phyloP scores from a whole-genome alignment of 2,797 vertebrate species.

The Enoplosus armatus region DNA sequence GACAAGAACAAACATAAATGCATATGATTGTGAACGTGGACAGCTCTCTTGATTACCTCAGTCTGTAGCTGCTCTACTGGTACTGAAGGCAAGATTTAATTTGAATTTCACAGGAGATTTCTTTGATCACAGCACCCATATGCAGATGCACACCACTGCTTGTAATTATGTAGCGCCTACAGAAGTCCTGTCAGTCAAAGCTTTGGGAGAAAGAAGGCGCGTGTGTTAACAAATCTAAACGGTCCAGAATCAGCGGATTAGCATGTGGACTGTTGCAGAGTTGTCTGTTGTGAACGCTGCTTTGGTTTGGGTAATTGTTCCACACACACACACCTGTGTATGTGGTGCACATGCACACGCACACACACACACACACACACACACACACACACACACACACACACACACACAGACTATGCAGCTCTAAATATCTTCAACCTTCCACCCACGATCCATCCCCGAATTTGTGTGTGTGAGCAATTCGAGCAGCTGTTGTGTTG shows the following conservation, averaged over 20 bases:
- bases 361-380: constrained; percentile 11
- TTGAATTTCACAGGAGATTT: neutral
- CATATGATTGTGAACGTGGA: neutral
- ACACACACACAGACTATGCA: neutral
- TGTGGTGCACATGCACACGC: neutral
- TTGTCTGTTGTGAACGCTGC: constrained; percentile 33
- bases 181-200: constrained; percentile 64
- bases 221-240: constrained; percentile 48
- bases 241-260: constrained; percentile 61
- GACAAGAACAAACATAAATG: neutral
- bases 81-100: neutral
- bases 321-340: neutral
- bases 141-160: constrained; percentile 2
- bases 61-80: neutral
- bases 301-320: constrained; percentile 34
- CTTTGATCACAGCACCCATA: constrained; percentile 7
- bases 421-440: constrained; percentile 54
- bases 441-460: constrained; percentile 37
- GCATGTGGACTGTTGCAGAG: constrained; percentile 21
- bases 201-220: constrained; percentile 32
- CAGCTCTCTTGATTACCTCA: too few relatives aligned
- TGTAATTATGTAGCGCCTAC: constrained; percentile 14
- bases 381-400: neutral
- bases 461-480: constrained; percentile 34
- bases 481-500: constrained; percentile 35